Percentiles rank a stretch among this genome's conserved stretches.
These are phyloP conservation scores for Diplazon laetatorius DNA, from an alignment of 2,888 invertebrate genomes.

Conservation along the genomic window DNA sequence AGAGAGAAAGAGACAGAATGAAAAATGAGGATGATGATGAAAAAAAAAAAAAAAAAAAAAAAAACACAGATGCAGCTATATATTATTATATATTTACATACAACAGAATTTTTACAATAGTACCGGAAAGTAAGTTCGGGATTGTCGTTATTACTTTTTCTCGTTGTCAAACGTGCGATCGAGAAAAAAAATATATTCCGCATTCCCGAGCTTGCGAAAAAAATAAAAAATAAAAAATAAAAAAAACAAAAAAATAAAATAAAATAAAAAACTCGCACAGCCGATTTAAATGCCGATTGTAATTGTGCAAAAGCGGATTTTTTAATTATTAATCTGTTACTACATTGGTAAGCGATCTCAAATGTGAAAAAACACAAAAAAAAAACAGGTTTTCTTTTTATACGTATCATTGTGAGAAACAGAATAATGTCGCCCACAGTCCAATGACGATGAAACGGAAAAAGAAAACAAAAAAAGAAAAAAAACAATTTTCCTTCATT, in stretches of 20 bases:
- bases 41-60: conserved; percentile 18
- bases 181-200: conserved; percentile 20
- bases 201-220: conserved; percentile 43
- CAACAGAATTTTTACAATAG: conserved; percentile 79
- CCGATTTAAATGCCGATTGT: conserved; percentile 64
- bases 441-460: conserved; percentile 37
- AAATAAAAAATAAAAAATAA: too few relatives aligned
- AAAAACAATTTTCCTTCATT: conserved; percentile 67
- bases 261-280: conserved; percentile 62
- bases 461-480: conserved; percentile 36
- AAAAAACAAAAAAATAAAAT: too few relatives aligned
- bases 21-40: conserved; percentile 13
- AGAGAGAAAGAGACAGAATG: conserved; percentile 25
- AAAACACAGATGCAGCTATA: conserved; percentile 81
- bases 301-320: conserved; percentile 74
- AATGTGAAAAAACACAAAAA: conserved; percentile 61
- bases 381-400: conserved; percentile 65
- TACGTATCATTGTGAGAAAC: conserved; percentile 57
- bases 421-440: conserved; percentile 16
- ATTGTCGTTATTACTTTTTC: conserved; percentile 20
- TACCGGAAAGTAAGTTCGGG: conserved; percentile 71
- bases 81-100: conserved; percentile 82
- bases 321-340: conserved; percentile 77
- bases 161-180: conserved; percentile 24
- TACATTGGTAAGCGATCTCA: conserved; percentile 77